These are phyloP conservation scores for Origma solitaria DNA, from an alignment of 2,113 vertebrate genomes.

Conservation along the genomic window DNA sequence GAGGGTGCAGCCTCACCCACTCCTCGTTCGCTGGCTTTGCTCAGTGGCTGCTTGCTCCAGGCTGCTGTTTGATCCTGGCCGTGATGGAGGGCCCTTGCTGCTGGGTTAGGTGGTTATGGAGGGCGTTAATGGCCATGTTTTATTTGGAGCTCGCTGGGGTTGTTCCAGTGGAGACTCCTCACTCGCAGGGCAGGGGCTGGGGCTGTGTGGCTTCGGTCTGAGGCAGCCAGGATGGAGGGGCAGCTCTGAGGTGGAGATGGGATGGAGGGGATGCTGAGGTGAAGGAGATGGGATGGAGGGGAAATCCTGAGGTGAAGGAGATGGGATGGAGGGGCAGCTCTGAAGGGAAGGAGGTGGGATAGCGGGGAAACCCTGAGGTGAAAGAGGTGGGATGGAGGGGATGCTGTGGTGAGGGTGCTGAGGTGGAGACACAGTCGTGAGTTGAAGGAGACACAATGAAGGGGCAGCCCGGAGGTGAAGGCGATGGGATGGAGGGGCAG, in stretches of 20 bases:
- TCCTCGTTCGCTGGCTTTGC: not conserved
- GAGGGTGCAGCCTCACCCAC: not conserved
- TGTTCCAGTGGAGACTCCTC: not conserved
- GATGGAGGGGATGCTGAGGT: not conserved
- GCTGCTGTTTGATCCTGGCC: not conserved
- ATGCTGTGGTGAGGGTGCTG: not conserved
- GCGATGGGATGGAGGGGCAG: not conserved
- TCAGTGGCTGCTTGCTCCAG: not conserved
- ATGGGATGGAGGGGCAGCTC: not conserved
- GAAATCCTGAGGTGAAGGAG: too few species aligned
- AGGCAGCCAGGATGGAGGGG: not conserved
- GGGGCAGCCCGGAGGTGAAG: not conserved
- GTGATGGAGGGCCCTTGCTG: not conserved
- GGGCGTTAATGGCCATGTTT: not conserved
- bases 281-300: too few species aligned
- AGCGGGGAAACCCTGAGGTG: too few species aligned
- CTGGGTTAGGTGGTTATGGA: not conserved
- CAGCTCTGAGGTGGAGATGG: not conserved
- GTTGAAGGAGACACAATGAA: not conserved
- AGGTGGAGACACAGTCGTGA: not conserved
- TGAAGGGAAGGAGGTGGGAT: fast-evolving
- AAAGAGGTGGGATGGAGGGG: fast-evolving
- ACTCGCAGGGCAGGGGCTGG: not conserved
- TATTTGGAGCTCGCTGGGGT: not conserved
- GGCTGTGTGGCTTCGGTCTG: fast-evolving